These are phyloP conservation scores for Apocrypta bakeri DNA, from an alignment of 1,140 invertebrate genomes.

Conservation along the genomic window DNA sequence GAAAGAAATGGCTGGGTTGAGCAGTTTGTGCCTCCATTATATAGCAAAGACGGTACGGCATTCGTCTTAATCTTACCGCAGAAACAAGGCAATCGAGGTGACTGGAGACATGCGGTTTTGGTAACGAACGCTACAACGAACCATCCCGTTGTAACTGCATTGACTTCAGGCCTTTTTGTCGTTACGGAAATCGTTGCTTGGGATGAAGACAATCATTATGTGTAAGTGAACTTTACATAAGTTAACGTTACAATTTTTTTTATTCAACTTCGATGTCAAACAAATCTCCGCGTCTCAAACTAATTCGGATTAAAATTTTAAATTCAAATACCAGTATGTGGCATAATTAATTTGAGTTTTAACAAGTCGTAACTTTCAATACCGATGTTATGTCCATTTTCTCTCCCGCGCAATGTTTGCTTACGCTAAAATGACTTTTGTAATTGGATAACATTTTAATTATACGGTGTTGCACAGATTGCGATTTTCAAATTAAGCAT, in stretches of 20 bases:
- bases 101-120: constrained; percentile 81
- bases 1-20: constrained; percentile 84
- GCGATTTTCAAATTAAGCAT: too few relatives aligned
- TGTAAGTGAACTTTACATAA: constrained; percentile 75
- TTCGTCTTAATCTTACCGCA: constrained; percentile 80
- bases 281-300: too few relatives aligned
- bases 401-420: too few relatives aligned
- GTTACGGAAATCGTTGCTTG: constrained; percentile 87
- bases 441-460: too few relatives aligned
- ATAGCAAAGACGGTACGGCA: constrained; percentile 75
- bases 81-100: constrained; percentile 75
- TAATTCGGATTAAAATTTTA: too few relatives aligned
- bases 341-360: too few relatives aligned
- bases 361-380: too few relatives aligned
- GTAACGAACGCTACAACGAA: constrained; percentile 69
- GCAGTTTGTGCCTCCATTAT: constrained; percentile 76
- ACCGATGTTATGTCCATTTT: too few relatives aligned
- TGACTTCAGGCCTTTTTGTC: constrained; percentile 84
- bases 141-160: constrained; percentile 69
- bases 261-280: not conserved
- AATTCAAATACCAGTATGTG: too few relatives aligned
- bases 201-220: constrained; percentile 79
- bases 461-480: too few relatives aligned
- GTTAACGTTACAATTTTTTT: not conserved
- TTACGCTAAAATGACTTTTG: too few relatives aligned